Evolutionary conservation across 2,888 invertebrate genomes (phyloP), one percentile per base, ranked within the genome.

Genomic region (Blomia tropicalis): DNA sequence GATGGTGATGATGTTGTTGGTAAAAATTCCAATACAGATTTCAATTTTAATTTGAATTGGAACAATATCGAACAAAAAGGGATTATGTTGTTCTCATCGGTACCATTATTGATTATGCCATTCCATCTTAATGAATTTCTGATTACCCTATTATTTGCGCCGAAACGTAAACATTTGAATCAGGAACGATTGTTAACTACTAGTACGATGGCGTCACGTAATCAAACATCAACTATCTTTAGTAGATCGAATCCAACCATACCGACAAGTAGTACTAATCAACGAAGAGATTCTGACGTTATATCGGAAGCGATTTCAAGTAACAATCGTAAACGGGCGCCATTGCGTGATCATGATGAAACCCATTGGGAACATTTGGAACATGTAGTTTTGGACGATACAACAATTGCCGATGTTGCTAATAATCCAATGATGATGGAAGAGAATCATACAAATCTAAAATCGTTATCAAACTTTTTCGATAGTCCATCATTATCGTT

Each of bases 111-210:
- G 25, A 3, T 56, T 11, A 56, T 56, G 56, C 56, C 56, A 14
- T 56, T 56, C 29, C 56, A 56, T 31, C 29, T 56, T 11, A 56
- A 56, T 25, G 56, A 56, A 36, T 14, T 56, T 14, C 4, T 56
- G 3, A 56, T 56, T 30, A 56, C 29, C 25, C 29, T 56, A 31
- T 19, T 56, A 30, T 56, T 27, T 31, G 25, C 56, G 7, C n/a
- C 51, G 11, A 7, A 19, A 11, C 51, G n/a, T 7, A 47, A 47
- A 25, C 51, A 47, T 7, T n/a, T n/a, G 7, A 7, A 25, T 22
- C 11, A 11, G 7, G 11, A 47, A 11, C 7, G 22, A 19, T 11
- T n/a, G 7, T 17, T 11, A 7, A 11, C 36, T 17, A 36, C 17
- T 36, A 7, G 36, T 11, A 36, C 7, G 7, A 17, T 36, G 7